phyloP scores from a whole-genome alignment of 2,888 invertebrate species.

The Stenodema calcarata region DNA sequence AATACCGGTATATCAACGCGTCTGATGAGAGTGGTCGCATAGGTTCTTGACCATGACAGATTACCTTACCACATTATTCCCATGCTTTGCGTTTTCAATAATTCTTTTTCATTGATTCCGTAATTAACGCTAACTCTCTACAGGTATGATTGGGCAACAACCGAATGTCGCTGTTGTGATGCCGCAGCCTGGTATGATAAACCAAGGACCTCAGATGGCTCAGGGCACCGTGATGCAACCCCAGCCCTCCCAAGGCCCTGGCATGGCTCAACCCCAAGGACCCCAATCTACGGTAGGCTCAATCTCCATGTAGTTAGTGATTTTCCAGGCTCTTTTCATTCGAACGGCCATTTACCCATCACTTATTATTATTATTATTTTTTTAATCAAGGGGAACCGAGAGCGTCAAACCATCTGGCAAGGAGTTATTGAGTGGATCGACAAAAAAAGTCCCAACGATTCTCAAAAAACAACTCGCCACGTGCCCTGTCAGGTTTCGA shows the following conservation, averaged over 20 bases:
- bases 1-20: no score
- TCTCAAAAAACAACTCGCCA: conserved; percentile 77
- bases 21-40: no score
- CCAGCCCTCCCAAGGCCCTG: conserved; percentile 1
- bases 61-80: no score
- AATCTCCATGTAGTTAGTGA: no score
- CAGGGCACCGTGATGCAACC: conserved; percentile 30
- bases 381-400: conserved; percentile 59
- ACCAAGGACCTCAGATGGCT: conserved; percentile 12
- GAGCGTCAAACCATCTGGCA: conserved; percentile 75
- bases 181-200: conserved; percentile 38
- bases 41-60: no score
- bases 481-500: conserved; percentile 78
- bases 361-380: neutral
- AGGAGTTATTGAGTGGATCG: conserved; percentile 90
- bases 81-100: no score
- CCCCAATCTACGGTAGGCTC: conserved; percentile 22
- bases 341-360: no score
- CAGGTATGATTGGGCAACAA: conserved; percentile 30
- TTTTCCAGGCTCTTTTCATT: no score
- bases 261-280: conserved; percentile 42
- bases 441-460: conserved; percentile 80
- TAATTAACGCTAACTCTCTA: neutral
- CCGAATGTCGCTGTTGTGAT: conserved; percentile 59
- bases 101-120: neutral